Evolutionary conservation across 2,888 invertebrate species (phyloP), one percentile per base, ranked within the genome.

Genomic region (Boloria selene): DNA sequence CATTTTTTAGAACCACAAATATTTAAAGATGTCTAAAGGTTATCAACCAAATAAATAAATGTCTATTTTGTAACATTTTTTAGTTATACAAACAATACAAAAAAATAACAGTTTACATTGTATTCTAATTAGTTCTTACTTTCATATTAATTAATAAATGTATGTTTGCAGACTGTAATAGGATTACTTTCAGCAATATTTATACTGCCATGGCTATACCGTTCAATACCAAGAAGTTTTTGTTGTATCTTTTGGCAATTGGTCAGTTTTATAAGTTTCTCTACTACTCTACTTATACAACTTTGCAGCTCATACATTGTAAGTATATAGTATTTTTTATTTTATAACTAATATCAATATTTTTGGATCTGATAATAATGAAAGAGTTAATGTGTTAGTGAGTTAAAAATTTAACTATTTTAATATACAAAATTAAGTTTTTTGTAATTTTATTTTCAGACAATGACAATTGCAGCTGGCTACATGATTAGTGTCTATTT

Each of bases 401-500:
- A 45, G 10, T 18, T 64, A 64, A 22, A 45, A 13, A 42, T 45
- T 17, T n/a, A 0, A 50, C 10, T 53, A 38, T 61, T 54, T 63
- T 61, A 64, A 3, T 10, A 61, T 7, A 31, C 14, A 13, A 18
- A 1, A 22, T 61, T n/a, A 44, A 44, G 6, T 26, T 49, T 16
- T 4, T 47, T 13, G 45, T 16, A 49, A 3, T 69, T 74, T 76
- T 68, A 74, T 94, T 22, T 93, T 22, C 89, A 97, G 97, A 93
- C 97, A 3, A 82, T 94, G 72, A 90, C 95, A 16, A 81, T 96
- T 73, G 87, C 96, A 13, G 77, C 94, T 16, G 94, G 94, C 13
- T 98, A 98, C 79, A 76, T 97, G 18, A 92, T 95, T 22, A 88
- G 95, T 54, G 93, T 97, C 0, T 94, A 94, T 71, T 88, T 96